Evolutionary conservation across 1,140 invertebrate species (phyloP), one percentile per base, ranked within the genome.

Genomic region (Kradibia gibbosae): DNA sequence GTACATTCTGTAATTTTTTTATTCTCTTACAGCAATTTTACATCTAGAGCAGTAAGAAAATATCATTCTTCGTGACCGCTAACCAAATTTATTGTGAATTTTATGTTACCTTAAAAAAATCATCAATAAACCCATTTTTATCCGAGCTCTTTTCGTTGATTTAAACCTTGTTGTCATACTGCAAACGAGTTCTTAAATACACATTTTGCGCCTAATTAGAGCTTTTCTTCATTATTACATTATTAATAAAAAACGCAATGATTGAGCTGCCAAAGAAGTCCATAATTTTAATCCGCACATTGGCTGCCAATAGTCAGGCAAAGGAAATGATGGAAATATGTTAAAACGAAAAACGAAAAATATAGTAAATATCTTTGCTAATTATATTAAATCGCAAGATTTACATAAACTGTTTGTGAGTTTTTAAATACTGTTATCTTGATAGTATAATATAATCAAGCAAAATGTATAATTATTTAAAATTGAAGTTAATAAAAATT

Each of bases 11-110:
- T 48, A 72, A 78, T 80, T 60, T 55, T 60, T 57, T 73, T 20
- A 62, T 31, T 71, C 42, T 71, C 17, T 57, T 45, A 53, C 53
- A 50, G 75, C 48, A 82, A 82, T 1, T 71, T 65, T 57, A 73
- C 45, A 75, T n/a, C 39, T 65, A 78, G 55, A 65, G 31, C 75
- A 82, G 75, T 82, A 82, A 82, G 81, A 82, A 82, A 82, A 82
- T 82, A 82, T 82, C n/a, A 57, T 72, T 78, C 31, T 62, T 82
- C 20, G 31, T 53, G 31, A 76, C 57, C 57, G 20, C 48, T 60
- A 71, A 65, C 48, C 36, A 67, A 74, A 73, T 60, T 45, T 15
- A 60, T 77, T 57, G 17, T 57, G 8, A 60, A 57, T 73, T 71
- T 76, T 67, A 20, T 28, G 31, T 65, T 36, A 55, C 34, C 13